Base-by-base conservation (phyloP, 2,797 vertebrate genomes). In the Scyliorhinus canicula region DNA sequence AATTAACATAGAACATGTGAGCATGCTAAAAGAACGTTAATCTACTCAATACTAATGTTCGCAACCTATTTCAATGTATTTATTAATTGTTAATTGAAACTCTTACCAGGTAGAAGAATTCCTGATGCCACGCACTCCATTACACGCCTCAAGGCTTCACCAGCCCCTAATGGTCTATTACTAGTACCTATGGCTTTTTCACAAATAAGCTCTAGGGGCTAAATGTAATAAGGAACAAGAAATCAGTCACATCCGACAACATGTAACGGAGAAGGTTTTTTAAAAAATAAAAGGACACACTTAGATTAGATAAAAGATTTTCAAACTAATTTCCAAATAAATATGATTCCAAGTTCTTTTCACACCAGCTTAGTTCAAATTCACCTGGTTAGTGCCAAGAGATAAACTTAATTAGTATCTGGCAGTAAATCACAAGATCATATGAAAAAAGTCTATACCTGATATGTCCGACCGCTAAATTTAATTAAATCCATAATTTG, bases 161-260 rank as follows among this genome's bases (percentile, higher is more conserved):
- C 99, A 52, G 99, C 99, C 7, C 99, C 99, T 95, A 99, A 96
- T 88, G 99, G 99, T 97, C 99, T 98, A 98, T 99, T 99, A 97
- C 99, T 99, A 96, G 99, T 99, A 96, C 99, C 99, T 96, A 99
- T 99, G 96, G 99, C 98, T 98, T 99, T 99, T 98, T 99, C 99
- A 97, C 99, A 99, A 97, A 99, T 98, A 95, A 99, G 98, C 97
- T 99, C 99, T 96, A 99, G 97, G 69, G 99, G 99, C 99, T 99
- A 97, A 96, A 97, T 97, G 96, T 97, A 96, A 97, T 96, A 97
- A 97, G 97, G 88, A 96, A 96, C 97, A 96, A 97, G 96, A 96
- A 14, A 93, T 74, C 44, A 93, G 69, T 79, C 12, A 93, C 69
- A 82, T 60, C 12, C 4, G 26, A 35, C 35, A 67, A 79, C 14